Conservation (phyloP, 2,888 invertebrate genomes). For the Herminia tarsipennalis region DNA sequence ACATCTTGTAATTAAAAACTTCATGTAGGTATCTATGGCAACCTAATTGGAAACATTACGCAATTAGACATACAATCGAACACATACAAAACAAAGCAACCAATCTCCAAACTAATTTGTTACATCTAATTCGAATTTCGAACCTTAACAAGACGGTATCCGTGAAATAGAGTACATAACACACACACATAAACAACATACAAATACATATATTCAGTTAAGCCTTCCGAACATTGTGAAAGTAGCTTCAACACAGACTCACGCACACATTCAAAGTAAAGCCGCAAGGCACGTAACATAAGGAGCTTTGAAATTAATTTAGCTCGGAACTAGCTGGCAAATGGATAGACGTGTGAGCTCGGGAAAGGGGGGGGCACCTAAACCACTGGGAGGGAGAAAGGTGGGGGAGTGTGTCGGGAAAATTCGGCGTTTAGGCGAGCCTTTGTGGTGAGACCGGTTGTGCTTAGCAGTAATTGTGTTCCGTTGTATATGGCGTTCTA, state of each 20-base stretch:
- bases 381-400: slow-evolving; percentile 42
- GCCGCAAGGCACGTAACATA: slow-evolving; percentile 86
- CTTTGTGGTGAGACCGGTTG: slow-evolving; percentile 78
- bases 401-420: slow-evolving; percentile 63
- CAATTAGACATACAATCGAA: slow-evolving; percentile 14
- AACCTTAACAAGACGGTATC: slow-evolving; percentile 78
- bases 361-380: slow-evolving; percentile 54
- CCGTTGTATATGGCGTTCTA: slow-evolving; percentile 53
- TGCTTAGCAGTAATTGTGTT: slow-evolving; percentile 77
- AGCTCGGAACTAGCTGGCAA: slow-evolving; percentile 86
- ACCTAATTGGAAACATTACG: neutral
- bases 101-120: slow-evolving; percentile 75
- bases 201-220: slow-evolving; percentile 68
- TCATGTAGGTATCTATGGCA: too few species aligned
- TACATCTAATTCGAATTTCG: slow-evolving; percentile 80
- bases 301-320: slow-evolving; percentile 86
- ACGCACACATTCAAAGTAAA: slow-evolving; percentile 75
- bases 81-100: slow-evolving; percentile 46
- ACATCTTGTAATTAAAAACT: too few species aligned
- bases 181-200: slow-evolving; percentile 55
- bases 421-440: slow-evolving; percentile 83
- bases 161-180: slow-evolving; percentile 59
- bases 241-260: slow-evolving; percentile 63
- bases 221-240: slow-evolving; percentile 82
- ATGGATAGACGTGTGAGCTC: slow-evolving; percentile 85